phyloP scores from a whole-genome alignment of 2,888 invertebrate species.

The Congeria kusceri region DNA sequence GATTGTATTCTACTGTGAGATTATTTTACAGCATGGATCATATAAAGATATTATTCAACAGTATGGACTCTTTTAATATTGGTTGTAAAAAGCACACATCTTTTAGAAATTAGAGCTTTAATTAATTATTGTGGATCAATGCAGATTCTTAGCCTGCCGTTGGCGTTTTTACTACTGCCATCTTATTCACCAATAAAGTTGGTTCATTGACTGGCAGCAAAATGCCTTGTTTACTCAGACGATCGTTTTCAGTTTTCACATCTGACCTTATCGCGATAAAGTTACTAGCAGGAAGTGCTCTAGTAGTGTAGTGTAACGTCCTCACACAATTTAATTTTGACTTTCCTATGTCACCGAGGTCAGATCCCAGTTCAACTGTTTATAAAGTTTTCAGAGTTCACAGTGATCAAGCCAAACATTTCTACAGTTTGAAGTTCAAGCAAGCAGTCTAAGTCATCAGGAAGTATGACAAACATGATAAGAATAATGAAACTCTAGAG shows the following conservation, averaged over 20 bases:
- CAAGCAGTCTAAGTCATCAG: constrained; percentile 20
- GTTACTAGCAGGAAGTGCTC: constrained; percentile 28
- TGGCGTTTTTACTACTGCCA: constrained; percentile 36
- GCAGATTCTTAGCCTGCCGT: constrained; percentile 41
- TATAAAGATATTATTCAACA: too few species aligned
- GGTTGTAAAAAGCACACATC: too few species aligned
- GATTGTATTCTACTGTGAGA: too few species aligned
- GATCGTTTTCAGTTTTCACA: constrained; percentile 34
- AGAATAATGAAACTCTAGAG: too few species aligned
- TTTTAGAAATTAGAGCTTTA: constrained; percentile 49
- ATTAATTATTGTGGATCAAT: constrained; percentile 65
- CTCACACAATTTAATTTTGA: constrained; percentile 9
- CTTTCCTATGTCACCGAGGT: constrained; percentile 40
- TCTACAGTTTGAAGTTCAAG: constrained; percentile 30
- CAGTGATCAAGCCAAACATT: constrained; percentile 17
- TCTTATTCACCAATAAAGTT: constrained; percentile 18
- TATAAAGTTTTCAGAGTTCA: constrained; percentile 14
- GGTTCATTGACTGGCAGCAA: constrained; percentile 32
- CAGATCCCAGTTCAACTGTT: constrained; percentile 11
- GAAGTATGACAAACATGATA: constrained; percentile 37
- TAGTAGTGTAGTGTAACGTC: constrained; percentile 16
- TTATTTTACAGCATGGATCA: too few species aligned
- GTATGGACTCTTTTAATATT: too few species aligned
- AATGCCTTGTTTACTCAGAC: constrained; percentile 12
- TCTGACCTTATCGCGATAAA: constrained; percentile 24